Conservation (phyloP, 2,888 invertebrate species). For the Eupithecia abbreviata region DNA sequence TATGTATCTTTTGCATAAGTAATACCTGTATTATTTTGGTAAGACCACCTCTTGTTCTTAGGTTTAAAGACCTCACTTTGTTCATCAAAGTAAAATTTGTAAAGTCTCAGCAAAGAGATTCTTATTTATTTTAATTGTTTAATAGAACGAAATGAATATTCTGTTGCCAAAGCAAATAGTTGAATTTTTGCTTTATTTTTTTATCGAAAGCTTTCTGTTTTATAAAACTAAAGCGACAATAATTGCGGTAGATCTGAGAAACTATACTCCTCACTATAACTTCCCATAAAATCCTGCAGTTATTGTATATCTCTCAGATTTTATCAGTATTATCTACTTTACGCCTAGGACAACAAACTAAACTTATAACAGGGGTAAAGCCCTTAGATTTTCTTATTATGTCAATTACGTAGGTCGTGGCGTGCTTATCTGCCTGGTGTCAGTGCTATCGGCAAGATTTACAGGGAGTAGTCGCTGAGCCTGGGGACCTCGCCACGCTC, state of each 20-base stretch:
- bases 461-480: conserved; percentile 60
- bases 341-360: conserved; percentile 51
- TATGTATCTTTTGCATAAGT: conserved; percentile 44
- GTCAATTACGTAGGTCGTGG: conserved; percentile 77
- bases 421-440: conserved; percentile 66
- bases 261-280: not conserved
- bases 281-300: conserved; percentile 17
- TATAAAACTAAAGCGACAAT: not conserved
- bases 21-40: conserved; percentile 31
- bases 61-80: not conserved
- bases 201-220: not conserved
- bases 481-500: conserved; percentile 29
- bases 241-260: not conserved
- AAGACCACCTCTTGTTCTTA: not conserved
- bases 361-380: conserved; percentile 50
- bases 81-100: not conserved
- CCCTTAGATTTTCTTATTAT: conserved; percentile 69
- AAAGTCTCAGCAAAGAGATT: not conserved
- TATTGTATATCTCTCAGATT: conserved; percentile 21
- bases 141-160: not conserved
- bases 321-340: conserved; percentile 33
- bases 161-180: not conserved
- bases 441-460: conserved; percentile 74
- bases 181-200: not conserved
- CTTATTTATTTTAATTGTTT: not conserved